phyloP scores from a whole-genome alignment of 2,797 vertebrate species.

The Phrynocephalus guinanensis region DNA sequence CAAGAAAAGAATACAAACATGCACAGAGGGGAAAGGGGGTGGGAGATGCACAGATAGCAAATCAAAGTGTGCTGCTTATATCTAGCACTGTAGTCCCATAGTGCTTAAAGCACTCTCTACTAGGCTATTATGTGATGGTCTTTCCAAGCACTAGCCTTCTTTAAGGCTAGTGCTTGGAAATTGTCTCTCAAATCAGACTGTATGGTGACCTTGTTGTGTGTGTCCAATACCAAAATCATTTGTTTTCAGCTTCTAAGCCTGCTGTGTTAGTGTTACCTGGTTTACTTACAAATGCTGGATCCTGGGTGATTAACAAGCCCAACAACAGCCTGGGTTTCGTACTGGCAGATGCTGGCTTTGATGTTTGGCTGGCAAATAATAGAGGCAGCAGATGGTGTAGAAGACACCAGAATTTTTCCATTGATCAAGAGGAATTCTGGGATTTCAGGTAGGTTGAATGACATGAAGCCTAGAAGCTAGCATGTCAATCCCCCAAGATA shows the following conservation, averaged over 20 bases:
- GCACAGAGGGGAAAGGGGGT: too few relatives aligned
- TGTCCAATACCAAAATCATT: not conserved
- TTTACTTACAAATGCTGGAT: conserved; percentile 70
- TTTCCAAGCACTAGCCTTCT: not conserved
- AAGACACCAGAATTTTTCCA: conserved; percentile 71
- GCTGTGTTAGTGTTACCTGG: conserved; percentile 75
- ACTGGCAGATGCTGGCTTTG: conserved; percentile 77
- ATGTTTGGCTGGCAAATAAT: conserved; percentile 78
- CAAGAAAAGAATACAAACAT: too few relatives aligned
- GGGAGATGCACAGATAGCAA: too few relatives aligned
- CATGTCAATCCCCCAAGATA: too few relatives aligned
- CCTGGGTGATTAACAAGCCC: conserved; percentile 73
- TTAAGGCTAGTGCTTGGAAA: too few relatives aligned
- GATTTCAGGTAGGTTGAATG: conserved; percentile 71
- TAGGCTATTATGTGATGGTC: not conserved
- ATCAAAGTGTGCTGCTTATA: too few relatives aligned
- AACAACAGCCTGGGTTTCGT: conserved; percentile 77
- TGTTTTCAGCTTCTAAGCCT: conserved; percentile 60
- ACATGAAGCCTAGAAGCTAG: not conserved
- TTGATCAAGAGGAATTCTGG: conserved; percentile 74
- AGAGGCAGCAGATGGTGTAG: conserved; percentile 76
- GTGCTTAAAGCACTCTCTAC: too few relatives aligned
- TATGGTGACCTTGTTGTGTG: not conserved
- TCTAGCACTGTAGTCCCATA: too few relatives aligned
- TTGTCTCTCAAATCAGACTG: not conserved